These are phyloP conservation scores for Plutomurus gul DNA, from an alignment of 1,140 invertebrate genomes.

Conservation along the genomic window DNA sequence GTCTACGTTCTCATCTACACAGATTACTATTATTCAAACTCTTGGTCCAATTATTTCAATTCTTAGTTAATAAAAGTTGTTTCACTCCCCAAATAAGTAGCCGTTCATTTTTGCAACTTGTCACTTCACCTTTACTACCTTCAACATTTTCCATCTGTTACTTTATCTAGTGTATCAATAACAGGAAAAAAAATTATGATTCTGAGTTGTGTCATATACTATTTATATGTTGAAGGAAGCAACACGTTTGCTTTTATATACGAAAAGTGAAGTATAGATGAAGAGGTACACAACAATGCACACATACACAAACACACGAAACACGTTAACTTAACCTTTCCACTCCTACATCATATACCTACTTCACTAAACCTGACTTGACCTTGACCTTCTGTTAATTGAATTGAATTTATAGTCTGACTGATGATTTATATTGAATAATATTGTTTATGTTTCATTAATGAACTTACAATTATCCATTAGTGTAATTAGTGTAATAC, in stretches of 20 bases:
- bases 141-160: neutral
- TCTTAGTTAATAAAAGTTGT: too few species aligned
- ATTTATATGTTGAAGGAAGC: neutral
- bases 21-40: too few species aligned
- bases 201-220: conserved; percentile 2
- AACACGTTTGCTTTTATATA: neutral
- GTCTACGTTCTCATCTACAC: too few species aligned
- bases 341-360: too few species aligned
- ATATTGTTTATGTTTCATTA: neutral
- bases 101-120: neutral
- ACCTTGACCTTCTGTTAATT: conserved; percentile 9
- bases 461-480: too few species aligned
- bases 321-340: conserved; percentile 17
- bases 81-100: too few species aligned
- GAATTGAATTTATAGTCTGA: conserved; percentile 17
- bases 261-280: neutral
- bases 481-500: too few species aligned
- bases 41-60: too few species aligned
- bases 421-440: conserved; percentile 15
- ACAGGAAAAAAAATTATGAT: too few species aligned
- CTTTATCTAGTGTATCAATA: neutral
- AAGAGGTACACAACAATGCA: neutral
- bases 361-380: neutral
- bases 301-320: neutral
- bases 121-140: neutral